These are phyloP conservation scores for Campylorhamphus procurvoides DNA, from an alignment of 2,113 vertebrate species.

Conservation along the genomic window DNA sequence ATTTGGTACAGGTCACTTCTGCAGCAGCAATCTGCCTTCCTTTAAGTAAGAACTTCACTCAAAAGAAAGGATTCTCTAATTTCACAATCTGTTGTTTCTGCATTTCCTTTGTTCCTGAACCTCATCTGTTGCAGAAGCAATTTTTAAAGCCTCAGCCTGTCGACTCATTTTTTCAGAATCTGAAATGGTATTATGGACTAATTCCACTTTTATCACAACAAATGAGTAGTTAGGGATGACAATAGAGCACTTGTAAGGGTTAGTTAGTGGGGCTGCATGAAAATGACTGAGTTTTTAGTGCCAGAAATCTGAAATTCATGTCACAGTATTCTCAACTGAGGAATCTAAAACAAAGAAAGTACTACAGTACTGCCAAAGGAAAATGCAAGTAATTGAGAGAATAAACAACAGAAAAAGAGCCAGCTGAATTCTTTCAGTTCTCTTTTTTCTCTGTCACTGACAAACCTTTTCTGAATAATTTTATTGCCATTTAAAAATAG, in stretches of 20 bases:
- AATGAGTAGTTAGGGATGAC: not conserved
- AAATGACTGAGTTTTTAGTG: not conserved
- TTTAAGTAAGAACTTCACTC: not conserved
- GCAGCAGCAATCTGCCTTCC: not conserved
- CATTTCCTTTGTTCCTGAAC: not conserved
- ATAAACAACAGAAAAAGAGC: not conserved
- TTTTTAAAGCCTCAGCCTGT: not conserved
- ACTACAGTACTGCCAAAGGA: not conserved
- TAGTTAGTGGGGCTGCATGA: not conserved
- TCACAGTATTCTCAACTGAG: not conserved
- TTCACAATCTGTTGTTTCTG: not conserved
- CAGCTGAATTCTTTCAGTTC: not conserved
- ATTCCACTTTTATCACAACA: not conserved
- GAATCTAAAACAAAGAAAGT: not conserved
- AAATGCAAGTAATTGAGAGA: not conserved
- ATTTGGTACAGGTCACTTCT: not conserved
- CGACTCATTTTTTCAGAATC: not conserved
- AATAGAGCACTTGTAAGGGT: not conserved
- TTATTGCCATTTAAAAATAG: not conserved
- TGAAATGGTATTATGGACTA: not conserved
- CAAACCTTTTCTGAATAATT: not conserved
- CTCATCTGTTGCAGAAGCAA: not conserved
- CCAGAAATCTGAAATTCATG: not conserved
- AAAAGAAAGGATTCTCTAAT: not conserved
- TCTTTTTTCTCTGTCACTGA: not conserved